Base-by-base conservation (phyloP, 2,113 vertebrate species). In the Dipodomys ordii region DNA sequence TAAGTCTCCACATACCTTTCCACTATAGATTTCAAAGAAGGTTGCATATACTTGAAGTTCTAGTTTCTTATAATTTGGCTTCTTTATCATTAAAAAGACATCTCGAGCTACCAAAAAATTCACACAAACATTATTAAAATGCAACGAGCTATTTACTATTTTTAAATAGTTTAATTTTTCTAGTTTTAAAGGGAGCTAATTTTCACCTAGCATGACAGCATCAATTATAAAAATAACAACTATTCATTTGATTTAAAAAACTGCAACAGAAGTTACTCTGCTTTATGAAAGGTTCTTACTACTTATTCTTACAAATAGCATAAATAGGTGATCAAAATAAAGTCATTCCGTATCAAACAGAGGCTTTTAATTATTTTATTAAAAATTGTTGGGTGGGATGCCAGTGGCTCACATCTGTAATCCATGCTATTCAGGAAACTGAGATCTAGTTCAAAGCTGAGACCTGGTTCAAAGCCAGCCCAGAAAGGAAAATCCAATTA, bases 1-100 rank as follows among this genome's bases (percentile, higher is more conserved):
- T 16, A 84, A 98, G 95, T 97, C 98, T 68, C 57, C 53, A 96
- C 98, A 97, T 97, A 98, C 99, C 98, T 99, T 99, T 83, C 99
- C 99, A 94, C 99, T 99, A 97, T 99, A 99, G 98, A 99, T 99
- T 98, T 99, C 99, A 98, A 99, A 99, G 98, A 99, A 99, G 0
- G 99, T 99, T 96, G 99, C 99, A 97, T 98, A 99, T 44, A 99
- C 99, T 97, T 99, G 99, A 97, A 99, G 99, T 97, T 99, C 99
- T 97, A 99, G 80, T 97, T 99, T 99, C 97, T 99, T 99, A 97
- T 99, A 99, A 95, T 99, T 99, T 94, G 99, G 99, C 90, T 99
- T 99, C 98, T 99, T 99, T 86, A 99, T 91, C 99, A 99, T 99
- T 97, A 99, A 98, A 96, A 99, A 99, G 87, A 99, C 99, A 85